A percentile compares a stretch with the other conserved stretches of the same genome.
Conservation (phyloP, 1,140 invertebrate genomes). For the Dreissena polymorpha region DNA sequence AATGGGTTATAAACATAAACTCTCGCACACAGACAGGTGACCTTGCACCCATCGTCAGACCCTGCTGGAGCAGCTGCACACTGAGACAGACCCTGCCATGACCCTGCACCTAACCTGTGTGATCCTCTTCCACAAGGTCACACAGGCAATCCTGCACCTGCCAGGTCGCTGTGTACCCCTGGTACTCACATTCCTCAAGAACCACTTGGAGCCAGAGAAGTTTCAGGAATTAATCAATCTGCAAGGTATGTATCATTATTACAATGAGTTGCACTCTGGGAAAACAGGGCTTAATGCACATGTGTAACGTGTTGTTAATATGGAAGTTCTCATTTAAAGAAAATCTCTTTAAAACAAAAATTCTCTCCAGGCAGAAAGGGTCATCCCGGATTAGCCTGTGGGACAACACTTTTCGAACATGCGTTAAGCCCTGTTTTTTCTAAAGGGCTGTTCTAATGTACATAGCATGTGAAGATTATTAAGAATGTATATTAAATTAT, state of each 20-base stretch:
- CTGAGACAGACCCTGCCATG: conserved; percentile 88
- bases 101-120: conserved; percentile 90
- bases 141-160: conserved; percentile 90
- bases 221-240: conserved; percentile 85
- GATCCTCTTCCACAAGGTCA: conserved; percentile 90
- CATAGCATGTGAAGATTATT: too few species aligned
- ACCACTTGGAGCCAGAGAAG: conserved; percentile 84
- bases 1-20: too few species aligned
- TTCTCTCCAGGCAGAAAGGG: neutral
- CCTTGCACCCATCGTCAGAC: conserved; percentile 89
- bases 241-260: conserved; percentile 84
- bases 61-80: conserved; percentile 88
- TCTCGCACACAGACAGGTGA: conserved; percentile 80
- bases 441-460: too few species aligned
- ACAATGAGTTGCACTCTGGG: too few species aligned
- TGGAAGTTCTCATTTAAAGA: neutral
- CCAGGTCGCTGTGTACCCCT: conserved; percentile 94
- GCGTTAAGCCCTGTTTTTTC: too few species aligned
- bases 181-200: conserved; percentile 87
- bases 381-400: too few species aligned
- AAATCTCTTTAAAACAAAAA: neutral
- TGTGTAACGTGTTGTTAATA: too few species aligned
- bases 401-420: too few species aligned
- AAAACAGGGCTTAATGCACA: too few species aligned
- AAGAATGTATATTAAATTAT: too few species aligned